These are phyloP conservation scores for Syrrhaptes paradoxus DNA, from an alignment of 2,113 vertebrate species.

Conservation along the genomic window DNA sequence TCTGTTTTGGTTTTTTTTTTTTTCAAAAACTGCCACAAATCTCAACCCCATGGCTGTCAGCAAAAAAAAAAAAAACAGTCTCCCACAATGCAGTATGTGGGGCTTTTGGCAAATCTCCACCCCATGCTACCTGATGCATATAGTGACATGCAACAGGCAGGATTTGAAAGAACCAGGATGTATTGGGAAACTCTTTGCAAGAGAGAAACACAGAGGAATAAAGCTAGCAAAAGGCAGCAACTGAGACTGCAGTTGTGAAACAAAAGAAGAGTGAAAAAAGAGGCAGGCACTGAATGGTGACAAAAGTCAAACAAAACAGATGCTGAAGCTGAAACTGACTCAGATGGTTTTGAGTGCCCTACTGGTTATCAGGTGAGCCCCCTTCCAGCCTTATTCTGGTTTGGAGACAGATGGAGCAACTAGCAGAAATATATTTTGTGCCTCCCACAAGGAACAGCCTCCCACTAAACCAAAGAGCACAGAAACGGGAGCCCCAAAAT, in stretches of 20 bases:
- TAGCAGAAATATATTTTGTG: neutral
- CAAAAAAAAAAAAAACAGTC: neutral
- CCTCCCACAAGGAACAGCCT: neutral
- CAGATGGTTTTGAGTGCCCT: neutral
- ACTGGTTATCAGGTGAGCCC: neutral
- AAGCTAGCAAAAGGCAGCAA: neutral
- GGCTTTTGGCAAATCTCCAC: neutral
- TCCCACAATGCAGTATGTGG: neutral
- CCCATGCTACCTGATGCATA: rapidly evolving
- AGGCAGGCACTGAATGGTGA: neutral
- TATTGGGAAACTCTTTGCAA: neutral
- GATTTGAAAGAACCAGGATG: neutral
- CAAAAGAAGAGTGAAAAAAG: neutral
- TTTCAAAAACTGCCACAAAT: neutral
- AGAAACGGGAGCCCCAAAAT: neutral
- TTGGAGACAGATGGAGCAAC: neutral
- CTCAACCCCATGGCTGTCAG: neutral
- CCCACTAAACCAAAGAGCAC: neutral
- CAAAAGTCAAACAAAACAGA: neutral
- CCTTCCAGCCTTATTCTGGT: neutral
- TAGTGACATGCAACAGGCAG: neutral
- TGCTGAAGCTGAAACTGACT: neutral
- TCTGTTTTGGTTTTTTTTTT: neutral
- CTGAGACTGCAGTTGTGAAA: neutral
- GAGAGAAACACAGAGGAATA: neutral